These are phyloP conservation scores for Cheilosia impressa DNA, from an alignment of 2,888 invertebrate genomes.

Conservation along the genomic window DNA sequence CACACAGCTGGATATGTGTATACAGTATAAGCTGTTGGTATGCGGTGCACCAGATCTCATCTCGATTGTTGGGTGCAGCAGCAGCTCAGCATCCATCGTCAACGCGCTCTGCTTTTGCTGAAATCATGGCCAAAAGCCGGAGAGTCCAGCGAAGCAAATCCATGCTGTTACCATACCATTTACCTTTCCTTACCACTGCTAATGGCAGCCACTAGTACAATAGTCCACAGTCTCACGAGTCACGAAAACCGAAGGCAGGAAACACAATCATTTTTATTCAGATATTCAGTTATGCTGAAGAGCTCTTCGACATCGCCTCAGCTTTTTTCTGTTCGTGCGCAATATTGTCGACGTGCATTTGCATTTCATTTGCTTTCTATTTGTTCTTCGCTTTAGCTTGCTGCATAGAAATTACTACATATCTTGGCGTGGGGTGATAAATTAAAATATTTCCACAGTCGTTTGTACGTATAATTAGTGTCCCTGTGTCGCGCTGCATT, in stretches of 20 bases:
- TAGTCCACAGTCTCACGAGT: neutral
- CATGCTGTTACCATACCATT: conserved; percentile 28
- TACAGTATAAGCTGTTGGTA: neutral
- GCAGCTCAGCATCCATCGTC: neutral
- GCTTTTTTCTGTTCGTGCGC: conserved; percentile 66
- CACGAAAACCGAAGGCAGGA: conserved; percentile 28
- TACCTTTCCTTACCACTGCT: conserved; percentile 21
- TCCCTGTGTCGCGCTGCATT: neutral
- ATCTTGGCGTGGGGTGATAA: neutral
- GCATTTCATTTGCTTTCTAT: conserved; percentile 44
- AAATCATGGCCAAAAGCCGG: conserved; percentile 33
- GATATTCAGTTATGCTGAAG: conserved; percentile 82
- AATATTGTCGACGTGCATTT: conserved; percentile 27
- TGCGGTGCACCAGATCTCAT: conserved; percentile 13
- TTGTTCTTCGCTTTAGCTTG: conserved; percentile 6
- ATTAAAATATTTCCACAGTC: neutral
- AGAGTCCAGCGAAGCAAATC: conserved; percentile 53
- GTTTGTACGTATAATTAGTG: neutral
- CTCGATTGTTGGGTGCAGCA: conserved; percentile 20
- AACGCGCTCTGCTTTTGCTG: neutral
- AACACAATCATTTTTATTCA: conserved; percentile 59
- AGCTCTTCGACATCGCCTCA: conserved; percentile 81
- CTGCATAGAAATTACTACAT: neutral
- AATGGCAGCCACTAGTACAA: conserved; percentile 1
- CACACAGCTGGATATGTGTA: conserved; percentile 34